phyloP scores from a whole-genome alignment of 2,113 vertebrate genomes.

The Rhagologus leucostigma region DNA sequence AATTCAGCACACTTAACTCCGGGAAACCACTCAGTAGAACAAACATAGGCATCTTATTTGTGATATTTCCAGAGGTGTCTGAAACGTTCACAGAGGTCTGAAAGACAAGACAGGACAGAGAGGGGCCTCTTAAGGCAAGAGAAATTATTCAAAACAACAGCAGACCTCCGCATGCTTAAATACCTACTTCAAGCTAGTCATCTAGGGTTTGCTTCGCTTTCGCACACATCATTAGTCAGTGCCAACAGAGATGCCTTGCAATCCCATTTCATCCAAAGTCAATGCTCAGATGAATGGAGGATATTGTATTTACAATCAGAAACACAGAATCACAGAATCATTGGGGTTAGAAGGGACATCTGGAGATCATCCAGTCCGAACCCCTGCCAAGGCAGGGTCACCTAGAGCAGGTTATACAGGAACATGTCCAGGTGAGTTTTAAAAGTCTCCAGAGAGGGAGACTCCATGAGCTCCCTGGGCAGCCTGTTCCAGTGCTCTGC shows the following conservation, averaged over 20 bases:
- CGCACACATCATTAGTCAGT: not conserved
- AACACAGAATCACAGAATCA: not conserved
- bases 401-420: not conserved
- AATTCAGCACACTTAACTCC: not conserved
- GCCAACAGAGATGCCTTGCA: not conserved
- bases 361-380: not conserved
- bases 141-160: not conserved
- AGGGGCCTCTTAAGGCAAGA: not conserved
- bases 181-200: not conserved
- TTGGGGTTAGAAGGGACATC: not conserved
- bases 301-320: fast-evolving
- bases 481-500: not conserved
- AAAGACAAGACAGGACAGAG: not conserved
- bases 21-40: not conserved
- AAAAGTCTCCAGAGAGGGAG: not conserved
- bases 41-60: not conserved
- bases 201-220: not conserved
- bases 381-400: not conserved
- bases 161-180: not conserved
- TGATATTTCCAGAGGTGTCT: not conserved
- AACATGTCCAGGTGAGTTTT: not conserved
- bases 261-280: fast-evolving
- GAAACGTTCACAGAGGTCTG: not conserved
- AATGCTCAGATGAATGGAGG: not conserved
- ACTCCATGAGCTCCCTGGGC: fast-evolving